Percentiles rank a stretch among this genome's conserved stretches.
These are phyloP conservation scores for Cherax destructor DNA, from an alignment of 1,140 invertebrate species.

Conservation along the genomic window DNA sequence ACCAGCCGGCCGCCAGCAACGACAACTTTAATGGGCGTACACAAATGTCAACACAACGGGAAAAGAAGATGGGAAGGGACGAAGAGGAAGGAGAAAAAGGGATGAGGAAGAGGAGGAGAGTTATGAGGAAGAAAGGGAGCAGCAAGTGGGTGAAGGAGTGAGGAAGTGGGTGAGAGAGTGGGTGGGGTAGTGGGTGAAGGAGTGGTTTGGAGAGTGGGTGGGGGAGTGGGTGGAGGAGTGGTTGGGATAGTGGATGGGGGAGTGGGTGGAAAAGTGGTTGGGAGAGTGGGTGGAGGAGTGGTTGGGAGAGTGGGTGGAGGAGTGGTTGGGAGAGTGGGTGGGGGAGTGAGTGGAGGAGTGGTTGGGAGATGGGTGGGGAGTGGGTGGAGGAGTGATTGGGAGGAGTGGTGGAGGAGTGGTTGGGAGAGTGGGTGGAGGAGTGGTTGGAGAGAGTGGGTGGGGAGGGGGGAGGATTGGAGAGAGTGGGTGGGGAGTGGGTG, in stretches of 20 bases:
- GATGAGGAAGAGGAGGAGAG: background rate
- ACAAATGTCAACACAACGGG: no score
- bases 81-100: background rate
- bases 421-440: background rate
- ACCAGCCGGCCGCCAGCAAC: no score
- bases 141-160: background rate
- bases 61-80: background rate
- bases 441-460: background rate
- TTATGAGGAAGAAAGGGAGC: background rate
- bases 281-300: background rate
- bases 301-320: background rate
- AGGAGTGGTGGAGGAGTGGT: no score
- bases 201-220: background rate
- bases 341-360: no score
- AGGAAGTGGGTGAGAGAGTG: background rate
- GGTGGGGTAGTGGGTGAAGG: background rate
- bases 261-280: background rate
- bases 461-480: no score
- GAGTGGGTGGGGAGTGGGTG: no score
- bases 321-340: background rate
- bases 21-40: no score
- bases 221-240: no score
- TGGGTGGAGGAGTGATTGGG: no score
- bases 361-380: no score
- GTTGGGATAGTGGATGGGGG: background rate